These are phyloP conservation scores for Pachypsylla venusta DNA, from an alignment of 1,140 invertebrate genomes.

Conservation along the genomic window DNA sequence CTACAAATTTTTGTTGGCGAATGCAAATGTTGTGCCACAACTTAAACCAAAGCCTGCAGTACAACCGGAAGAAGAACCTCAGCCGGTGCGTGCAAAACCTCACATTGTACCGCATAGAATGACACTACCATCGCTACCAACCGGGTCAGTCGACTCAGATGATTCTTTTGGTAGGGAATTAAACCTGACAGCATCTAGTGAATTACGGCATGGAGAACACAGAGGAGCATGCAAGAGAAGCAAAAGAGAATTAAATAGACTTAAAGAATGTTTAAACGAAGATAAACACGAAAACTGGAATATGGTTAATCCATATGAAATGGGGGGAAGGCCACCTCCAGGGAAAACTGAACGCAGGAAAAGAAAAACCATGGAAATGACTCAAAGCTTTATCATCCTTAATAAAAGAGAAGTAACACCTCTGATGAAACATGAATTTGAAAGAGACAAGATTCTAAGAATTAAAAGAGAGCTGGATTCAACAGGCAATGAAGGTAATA, in stretches of 20 bases:
- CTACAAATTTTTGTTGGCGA: background rate
- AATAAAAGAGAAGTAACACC: background rate
- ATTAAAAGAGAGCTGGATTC: background rate
- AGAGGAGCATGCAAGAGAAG: background rate
- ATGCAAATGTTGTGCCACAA: background rate
- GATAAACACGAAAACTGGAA: background rate
- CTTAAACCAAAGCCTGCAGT: background rate
- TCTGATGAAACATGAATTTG: background rate
- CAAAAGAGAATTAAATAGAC: background rate
- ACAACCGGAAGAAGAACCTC: background rate
- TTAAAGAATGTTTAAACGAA: background rate
- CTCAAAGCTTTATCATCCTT: background rate
- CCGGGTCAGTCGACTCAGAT: background rate
- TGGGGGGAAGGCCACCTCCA: background rate
- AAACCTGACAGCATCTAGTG: constrained; percentile 1
- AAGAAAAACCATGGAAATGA: background rate
- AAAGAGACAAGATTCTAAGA: background rate
- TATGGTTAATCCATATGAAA: background rate
- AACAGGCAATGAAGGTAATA: background rate
- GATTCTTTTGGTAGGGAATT: background rate
- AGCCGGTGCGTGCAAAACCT: background rate
- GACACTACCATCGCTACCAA: background rate
- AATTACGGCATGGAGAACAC: background rate
- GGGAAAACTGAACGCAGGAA: constrained; percentile 1
- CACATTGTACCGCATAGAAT: background rate